Conservation (phyloP, 1,140 invertebrate genomes). For the Probaryconus sp. region DNA sequence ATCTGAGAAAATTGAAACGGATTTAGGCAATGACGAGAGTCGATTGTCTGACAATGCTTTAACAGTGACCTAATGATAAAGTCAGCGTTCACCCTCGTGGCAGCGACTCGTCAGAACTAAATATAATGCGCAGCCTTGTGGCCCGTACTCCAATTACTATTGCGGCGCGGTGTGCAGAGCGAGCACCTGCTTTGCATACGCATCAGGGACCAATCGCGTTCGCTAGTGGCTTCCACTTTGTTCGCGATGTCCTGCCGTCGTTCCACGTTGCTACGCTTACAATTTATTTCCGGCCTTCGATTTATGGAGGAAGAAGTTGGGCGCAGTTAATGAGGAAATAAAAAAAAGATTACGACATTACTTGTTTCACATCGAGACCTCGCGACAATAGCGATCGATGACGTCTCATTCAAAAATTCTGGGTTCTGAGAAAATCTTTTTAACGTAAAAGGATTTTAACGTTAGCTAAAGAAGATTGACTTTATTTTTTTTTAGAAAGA, state of each 20-base stretch:
- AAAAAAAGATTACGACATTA: slow-evolving; percentile 10
- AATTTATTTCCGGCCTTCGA: slow-evolving; percentile 56
- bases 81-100: slow-evolving; percentile 64
- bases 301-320: slow-evolving; percentile 39
- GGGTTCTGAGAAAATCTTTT: no score
- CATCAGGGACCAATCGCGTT: slow-evolving; percentile 70
- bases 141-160: slow-evolving; percentile 73
- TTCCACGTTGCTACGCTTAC: slow-evolving; percentile 33
- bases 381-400: no score
- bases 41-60: slow-evolving; percentile 75
- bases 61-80: slow-evolving; percentile 72
- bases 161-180: slow-evolving; percentile 53
- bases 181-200: slow-evolving; percentile 73
- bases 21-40: slow-evolving; percentile 66
- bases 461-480: no score
- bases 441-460: no score
- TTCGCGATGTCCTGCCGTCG: slow-evolving; percentile 43
- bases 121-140: slow-evolving; percentile 75
- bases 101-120: slow-evolving; percentile 67
- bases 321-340: slow-evolving; percentile 38
- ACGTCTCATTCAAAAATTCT: no score
- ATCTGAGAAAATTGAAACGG: slow-evolving; percentile 31
- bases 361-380: not conserved
- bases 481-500: no score
- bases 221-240: slow-evolving; percentile 47